Conservation (phyloP, 2,797 vertebrate genomes). For the Aplochiton taeniatus region DNA sequence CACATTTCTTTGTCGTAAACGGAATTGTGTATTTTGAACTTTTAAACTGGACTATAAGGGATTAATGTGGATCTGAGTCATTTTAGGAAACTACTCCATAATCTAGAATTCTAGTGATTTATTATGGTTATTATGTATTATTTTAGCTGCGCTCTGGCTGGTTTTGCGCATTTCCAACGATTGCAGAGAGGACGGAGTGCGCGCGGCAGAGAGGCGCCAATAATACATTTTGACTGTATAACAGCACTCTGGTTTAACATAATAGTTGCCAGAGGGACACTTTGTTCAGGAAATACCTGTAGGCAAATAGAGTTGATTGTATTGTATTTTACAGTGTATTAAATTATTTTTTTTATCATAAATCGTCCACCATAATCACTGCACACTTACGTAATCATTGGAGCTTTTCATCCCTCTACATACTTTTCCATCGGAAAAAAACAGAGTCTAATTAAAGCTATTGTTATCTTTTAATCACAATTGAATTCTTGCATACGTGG, state of each 20-base stretch:
- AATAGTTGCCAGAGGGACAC: slow-evolving; percentile 20
- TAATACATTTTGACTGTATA: slow-evolving; percentile 28
- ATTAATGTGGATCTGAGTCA: too few species aligned
- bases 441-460: not conserved
- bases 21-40: too few species aligned
- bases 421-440: slow-evolving; percentile 29
- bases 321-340: slow-evolving; percentile 6
- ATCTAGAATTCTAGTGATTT: not conserved
- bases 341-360: slow-evolving; percentile 20
- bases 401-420: slow-evolving; percentile 29
- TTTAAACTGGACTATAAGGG: too few species aligned
- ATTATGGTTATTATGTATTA: not conserved
- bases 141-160: not conserved
- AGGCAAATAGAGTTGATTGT: too few species aligned
- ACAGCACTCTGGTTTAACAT: slow-evolving; percentile 33
- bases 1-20: too few species aligned
- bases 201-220: slow-evolving; percentile 18
- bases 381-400: slow-evolving; percentile 20
- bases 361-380: not conserved
- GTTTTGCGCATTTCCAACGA: slow-evolving; percentile 9
- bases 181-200: slow-evolving; percentile 17
- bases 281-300: slow-evolving; percentile 15
- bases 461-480: not conserved
- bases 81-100: not conserved
- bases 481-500: slow-evolving; percentile 1